These are phyloP conservation scores for Xestobium rufovillosum DNA, from an alignment of 2,888 invertebrate species.

Conservation along the genomic window DNA sequence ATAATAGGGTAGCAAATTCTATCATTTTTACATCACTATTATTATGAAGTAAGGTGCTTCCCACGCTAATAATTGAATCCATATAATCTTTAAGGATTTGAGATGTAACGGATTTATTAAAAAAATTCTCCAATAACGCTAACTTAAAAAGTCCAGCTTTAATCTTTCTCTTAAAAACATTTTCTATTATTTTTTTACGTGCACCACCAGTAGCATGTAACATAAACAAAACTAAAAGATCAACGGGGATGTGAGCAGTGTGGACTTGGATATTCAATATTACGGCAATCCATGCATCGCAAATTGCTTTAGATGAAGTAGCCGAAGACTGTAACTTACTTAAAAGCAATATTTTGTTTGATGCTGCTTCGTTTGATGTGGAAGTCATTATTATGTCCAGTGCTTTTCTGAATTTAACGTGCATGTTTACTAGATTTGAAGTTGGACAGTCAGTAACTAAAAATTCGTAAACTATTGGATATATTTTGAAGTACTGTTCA, in stretches of 20 bases:
- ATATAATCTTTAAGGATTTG: conserved; percentile 48
- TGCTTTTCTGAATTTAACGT: conserved; percentile 43
- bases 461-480: conserved; percentile 53
- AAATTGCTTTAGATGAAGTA: conserved; percentile 48
- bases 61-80: conserved; percentile 49
- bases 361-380: conserved; percentile 44
- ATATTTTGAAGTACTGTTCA: conserved; percentile 43
- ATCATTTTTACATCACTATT: conserved; percentile 45
- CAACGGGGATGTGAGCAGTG: conserved; percentile 57
- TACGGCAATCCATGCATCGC: conserved; percentile 52
- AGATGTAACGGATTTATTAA: conserved; percentile 47
- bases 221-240: conserved; percentile 59
- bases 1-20: conserved; percentile 54
- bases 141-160: conserved; percentile 53
- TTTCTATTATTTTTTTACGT: conserved; percentile 55
- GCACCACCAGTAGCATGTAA: conserved; percentile 54
- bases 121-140: conserved; percentile 49
- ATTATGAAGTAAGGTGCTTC: conserved; percentile 48
- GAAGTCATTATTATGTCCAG: conserved; percentile 43
- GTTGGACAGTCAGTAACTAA: conserved; percentile 46
- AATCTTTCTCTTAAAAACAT: conserved; percentile 55
- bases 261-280: conserved; percentile 46
- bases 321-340: conserved; percentile 51
- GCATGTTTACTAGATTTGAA: conserved; percentile 27
- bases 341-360: conserved; percentile 52